Percentiles rank a stretch among this genome's conserved stretches.
Conservation (phyloP, 1,140 invertebrate species). For the Cherax quadricarinatus region DNA sequence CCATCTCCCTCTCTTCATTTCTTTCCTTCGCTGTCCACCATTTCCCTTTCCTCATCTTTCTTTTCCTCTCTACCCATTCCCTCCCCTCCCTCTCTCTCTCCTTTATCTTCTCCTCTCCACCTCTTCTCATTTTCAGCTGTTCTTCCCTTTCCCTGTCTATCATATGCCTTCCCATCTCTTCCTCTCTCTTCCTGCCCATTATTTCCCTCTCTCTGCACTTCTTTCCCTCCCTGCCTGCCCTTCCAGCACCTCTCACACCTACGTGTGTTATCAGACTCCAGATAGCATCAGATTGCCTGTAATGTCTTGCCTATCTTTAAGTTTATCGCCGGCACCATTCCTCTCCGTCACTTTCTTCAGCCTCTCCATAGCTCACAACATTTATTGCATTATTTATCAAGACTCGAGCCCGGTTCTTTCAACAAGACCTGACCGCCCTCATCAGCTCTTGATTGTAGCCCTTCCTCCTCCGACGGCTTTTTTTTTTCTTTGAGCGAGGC, state of each 20-base stretch:
- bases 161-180: too few relatives aligned
- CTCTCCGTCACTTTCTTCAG: slow-evolving; percentile 3
- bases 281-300: slow-evolving; percentile 44
- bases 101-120: too few relatives aligned
- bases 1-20: not conserved
- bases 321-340: slow-evolving; percentile 24
- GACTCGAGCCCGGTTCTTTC: too few relatives aligned
- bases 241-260: slow-evolving; percentile 16
- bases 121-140: too few relatives aligned
- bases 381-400: slow-evolving; percentile 3
- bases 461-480: not conserved
- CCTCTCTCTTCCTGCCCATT: not conserved
- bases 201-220: not conserved
- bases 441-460: not conserved
- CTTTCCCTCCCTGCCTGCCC: not conserved
- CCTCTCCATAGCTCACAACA: slow-evolving; percentile 19
- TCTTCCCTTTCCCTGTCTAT: too few relatives aligned
- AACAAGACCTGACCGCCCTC: not conserved
- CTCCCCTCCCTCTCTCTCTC: too few relatives aligned
- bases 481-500: not conserved
- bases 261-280: slow-evolving; percentile 1
- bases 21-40: not conserved
- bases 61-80: slow-evolving; percentile 18
- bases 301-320: not conserved
- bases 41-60: slow-evolving; percentile 9